Evolutionary conservation across 2,113 vertebrate species (phyloP).

Genomic region (Mystacornis crossleyi): DNA sequence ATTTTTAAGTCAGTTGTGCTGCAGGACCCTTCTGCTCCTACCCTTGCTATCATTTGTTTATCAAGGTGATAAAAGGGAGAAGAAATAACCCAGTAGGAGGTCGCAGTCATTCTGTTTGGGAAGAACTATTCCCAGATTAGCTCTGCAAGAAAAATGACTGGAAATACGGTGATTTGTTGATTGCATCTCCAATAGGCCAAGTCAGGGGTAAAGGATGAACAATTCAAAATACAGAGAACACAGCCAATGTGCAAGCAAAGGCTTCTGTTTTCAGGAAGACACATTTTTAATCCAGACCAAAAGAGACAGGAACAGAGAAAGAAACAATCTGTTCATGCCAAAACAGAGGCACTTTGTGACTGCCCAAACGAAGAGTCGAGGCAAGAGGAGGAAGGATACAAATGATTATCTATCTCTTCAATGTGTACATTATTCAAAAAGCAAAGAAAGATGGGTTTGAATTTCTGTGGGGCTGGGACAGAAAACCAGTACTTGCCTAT

Average conservation of each 20-base stretch:
- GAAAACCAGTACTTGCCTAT: background rate
- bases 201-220: background rate
- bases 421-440: background rate
- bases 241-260: background rate
- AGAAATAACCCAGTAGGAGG: background rate
- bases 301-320: background rate
- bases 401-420: background rate
- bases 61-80: background rate
- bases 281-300: background rate
- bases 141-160: constrained; percentile 7
- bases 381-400: background rate
- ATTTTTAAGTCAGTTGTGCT: background rate
- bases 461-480: background rate
- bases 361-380: background rate
- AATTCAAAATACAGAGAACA: background rate
- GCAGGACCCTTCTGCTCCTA: background rate
- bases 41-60: background rate
- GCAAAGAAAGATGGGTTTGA: background rate
- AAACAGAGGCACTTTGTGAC: constrained; percentile 9
- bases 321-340: constrained; percentile 6
- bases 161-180: constrained; percentile 4
- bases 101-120: background rate
- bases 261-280: constrained; percentile 26
- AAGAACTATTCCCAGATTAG: background rate
- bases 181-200: background rate